These are phyloP conservation scores for Oreochromis tanganicae DNA, from an alignment of 2,113 vertebrate genomes.

Conservation along the genomic window DNA sequence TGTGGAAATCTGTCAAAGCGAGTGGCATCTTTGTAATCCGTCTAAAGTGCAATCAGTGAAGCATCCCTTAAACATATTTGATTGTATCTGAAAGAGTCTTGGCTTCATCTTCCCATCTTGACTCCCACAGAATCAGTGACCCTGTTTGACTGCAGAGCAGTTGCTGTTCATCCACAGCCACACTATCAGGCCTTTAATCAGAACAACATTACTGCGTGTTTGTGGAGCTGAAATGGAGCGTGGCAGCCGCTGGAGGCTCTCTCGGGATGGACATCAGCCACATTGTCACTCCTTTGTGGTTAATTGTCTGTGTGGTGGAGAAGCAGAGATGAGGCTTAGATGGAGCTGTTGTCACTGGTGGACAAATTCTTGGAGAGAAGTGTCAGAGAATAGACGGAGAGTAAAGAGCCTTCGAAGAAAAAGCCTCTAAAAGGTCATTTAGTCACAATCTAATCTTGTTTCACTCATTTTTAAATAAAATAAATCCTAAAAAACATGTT, in stretches of 20 bases:
- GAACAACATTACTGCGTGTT: conserved; percentile 36
- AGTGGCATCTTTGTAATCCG: not conserved
- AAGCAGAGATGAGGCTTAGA: not conserved
- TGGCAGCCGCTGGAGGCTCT: conserved; percentile 37
- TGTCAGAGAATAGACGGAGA: not conserved
- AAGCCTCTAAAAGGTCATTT: not conserved
- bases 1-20: not conserved
- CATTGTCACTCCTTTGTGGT: conserved; percentile 31
- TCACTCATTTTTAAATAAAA: not conserved
- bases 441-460: not conserved
- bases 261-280: conserved; percentile 16
- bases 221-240: conserved; percentile 59
- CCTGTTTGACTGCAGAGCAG: not conserved
- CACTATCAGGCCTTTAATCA: conserved; percentile 62
- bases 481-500: not conserved
- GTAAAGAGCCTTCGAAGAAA: not conserved
- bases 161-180: not conserved
- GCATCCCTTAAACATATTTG: not conserved
- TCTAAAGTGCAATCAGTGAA: not conserved
- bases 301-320: conserved; percentile 33
- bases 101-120: not conserved
- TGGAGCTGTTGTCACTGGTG: not conserved
- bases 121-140: not conserved
- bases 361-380: not conserved
- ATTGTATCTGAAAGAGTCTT: not conserved